A percentile compares a stretch with the other conserved stretches of the same genome.
These are phyloP conservation scores for Poecilia picta DNA, from an alignment of 2,797 vertebrate genomes.

Conservation along the genomic window DNA sequence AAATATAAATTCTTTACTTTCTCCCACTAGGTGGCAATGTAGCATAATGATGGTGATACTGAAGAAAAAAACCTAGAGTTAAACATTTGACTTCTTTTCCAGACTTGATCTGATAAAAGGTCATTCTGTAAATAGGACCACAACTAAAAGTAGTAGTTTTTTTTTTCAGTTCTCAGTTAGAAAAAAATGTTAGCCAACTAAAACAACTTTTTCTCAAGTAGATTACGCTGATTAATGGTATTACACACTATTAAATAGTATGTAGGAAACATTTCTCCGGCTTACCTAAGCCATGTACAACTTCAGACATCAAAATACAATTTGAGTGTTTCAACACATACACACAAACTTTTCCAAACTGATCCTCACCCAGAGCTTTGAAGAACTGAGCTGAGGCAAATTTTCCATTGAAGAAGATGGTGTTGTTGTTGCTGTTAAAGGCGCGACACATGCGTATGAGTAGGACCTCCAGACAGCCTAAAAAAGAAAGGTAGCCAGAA, in stretches of 20 bases:
- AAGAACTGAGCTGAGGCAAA: constrained; percentile 88
- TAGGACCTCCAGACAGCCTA: constrained; percentile 92
- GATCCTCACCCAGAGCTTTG: constrained; percentile 88
- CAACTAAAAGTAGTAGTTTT: neutral
- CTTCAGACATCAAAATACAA: neutral
- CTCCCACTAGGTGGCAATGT: constrained; percentile 7
- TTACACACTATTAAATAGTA: neutral
- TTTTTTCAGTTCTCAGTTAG: neutral
- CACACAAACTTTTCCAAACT: neutral
- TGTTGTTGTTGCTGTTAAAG: constrained; percentile 89
- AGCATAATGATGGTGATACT: constrained; percentile 1
- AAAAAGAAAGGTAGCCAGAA: constrained; percentile 49
- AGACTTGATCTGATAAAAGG: neutral
- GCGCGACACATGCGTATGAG: constrained; percentile 91
- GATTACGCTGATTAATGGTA: neutral
- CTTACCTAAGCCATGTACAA: constrained; percentile 4
- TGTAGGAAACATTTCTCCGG: neutral
- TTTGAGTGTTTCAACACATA: constrained; percentile 9
- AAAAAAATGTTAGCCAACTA: neutral
- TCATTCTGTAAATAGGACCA: constrained; percentile 1
- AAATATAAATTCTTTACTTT: neutral
- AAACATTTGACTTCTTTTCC: constrained; percentile 5
- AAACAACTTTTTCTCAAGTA: neutral
- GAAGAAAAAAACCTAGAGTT: neutral
- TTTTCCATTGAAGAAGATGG: constrained; percentile 90